Percentiles rank a stretch among this genome's conserved stretches.
phyloP scores from a whole-genome alignment of 2,888 invertebrate genomes.

The Spodoptera picta region DNA sequence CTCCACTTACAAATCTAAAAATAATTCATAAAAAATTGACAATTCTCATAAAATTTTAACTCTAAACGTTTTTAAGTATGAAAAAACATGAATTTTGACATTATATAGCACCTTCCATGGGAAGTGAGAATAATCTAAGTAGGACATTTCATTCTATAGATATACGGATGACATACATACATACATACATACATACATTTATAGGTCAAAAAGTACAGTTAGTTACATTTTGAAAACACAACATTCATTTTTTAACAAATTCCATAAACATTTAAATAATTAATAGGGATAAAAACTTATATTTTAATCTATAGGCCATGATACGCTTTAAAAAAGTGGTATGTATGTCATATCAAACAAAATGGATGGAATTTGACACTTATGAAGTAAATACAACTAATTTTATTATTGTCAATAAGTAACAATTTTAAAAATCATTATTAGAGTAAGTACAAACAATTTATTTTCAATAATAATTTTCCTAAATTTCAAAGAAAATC shows the following conservation, averaged over 20 bases:
- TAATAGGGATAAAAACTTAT: too few relatives aligned
- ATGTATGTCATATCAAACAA: conserved; percentile 39
- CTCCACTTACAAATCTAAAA: conserved; percentile 41
- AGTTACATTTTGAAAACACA: too few relatives aligned
- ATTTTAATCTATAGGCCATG: neutral
- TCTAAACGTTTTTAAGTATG: conserved; percentile 30
- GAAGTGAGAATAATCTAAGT: conserved; percentile 61
- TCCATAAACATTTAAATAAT: too few relatives aligned
- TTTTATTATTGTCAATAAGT: conserved; percentile 73
- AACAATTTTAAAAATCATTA: conserved; percentile 40
- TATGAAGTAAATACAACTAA: conserved; percentile 63
- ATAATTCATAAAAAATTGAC: conserved; percentile 48
- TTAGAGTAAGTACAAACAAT: conserved; percentile 1
- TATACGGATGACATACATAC: conserved; percentile 12
- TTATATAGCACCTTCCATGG: conserved; percentile 75
- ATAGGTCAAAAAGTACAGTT: too few relatives aligned
- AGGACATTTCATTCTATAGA: conserved; percentile 23
- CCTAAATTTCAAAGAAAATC: conserved; percentile 1
- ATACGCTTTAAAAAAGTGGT: neutral
- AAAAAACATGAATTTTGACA: conserved; percentile 49
- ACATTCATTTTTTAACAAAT: too few relatives aligned
- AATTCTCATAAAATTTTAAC: conserved; percentile 35
- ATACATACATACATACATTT: conserved; percentile 7
- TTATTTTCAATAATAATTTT: too few relatives aligned
- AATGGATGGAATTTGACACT: conserved; percentile 74